Conservation (phyloP, 1,140 invertebrate genomes). For the Bombus huntii region DNA sequence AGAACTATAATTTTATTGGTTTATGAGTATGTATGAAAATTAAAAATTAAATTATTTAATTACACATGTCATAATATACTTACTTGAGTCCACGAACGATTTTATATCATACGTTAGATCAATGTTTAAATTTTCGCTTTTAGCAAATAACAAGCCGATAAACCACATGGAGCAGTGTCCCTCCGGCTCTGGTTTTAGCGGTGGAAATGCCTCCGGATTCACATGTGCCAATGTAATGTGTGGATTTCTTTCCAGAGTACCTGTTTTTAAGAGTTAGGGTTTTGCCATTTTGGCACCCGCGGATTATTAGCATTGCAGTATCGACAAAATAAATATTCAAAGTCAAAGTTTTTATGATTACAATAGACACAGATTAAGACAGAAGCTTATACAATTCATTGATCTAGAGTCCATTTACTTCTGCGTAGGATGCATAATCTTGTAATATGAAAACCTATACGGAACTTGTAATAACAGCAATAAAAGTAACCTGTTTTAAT, state of each 20-base stretch:
- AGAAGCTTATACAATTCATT: slow-evolving; percentile 17
- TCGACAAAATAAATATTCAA: slow-evolving; percentile 31
- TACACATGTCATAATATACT: slow-evolving; percentile 28
- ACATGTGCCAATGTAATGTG: slow-evolving; percentile 96
- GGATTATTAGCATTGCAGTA: slow-evolving; percentile 58
- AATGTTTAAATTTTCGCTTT: slow-evolving; percentile 93
- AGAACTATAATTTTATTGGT: slow-evolving; percentile 83
- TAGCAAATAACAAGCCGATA: slow-evolving; percentile 96
- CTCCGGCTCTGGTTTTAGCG: slow-evolving; percentile 79
- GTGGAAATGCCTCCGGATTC: slow-evolving; percentile 93
- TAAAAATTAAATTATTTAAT: not conserved
- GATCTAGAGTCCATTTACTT: slow-evolving; percentile 28
- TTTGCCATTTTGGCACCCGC: slow-evolving; percentile 66
- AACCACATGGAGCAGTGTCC: slow-evolving; percentile 95
- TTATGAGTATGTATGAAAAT: not conserved
- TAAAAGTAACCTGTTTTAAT: slow-evolving; percentile 47
- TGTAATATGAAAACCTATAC: slow-evolving; percentile 14
- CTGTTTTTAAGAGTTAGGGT: slow-evolving; percentile 78
- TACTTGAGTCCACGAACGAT: slow-evolving; percentile 91
- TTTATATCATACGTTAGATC: slow-evolving; percentile 97
- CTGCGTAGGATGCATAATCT: slow-evolving; percentile 32
- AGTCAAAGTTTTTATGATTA: slow-evolving; percentile 36
- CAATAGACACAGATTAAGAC: slow-evolving; percentile 50
- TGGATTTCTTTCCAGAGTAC: slow-evolving; percentile 94
- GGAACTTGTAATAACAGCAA: not conserved